phyloP scores from a whole-genome alignment of 1,140 invertebrate species.

The Geopemphigus sp. region DNA sequence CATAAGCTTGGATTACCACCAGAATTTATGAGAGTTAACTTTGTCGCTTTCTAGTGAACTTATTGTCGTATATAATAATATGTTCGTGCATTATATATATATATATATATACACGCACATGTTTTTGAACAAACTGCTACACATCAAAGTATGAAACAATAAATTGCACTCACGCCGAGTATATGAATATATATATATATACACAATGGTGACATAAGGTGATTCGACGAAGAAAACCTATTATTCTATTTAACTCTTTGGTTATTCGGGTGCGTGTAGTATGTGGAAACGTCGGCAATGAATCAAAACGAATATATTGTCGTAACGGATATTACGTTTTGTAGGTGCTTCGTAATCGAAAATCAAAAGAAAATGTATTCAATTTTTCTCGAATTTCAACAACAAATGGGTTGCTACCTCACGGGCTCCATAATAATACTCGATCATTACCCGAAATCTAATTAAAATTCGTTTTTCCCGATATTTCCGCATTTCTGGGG shows the following conservation, averaged over 20 bases:
- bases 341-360: neutral
- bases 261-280: no score
- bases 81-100: neutral
- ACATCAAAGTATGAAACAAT: constrained; percentile 12
- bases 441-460: no score
- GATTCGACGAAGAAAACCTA: neutral
- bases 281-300: no score
- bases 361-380: no score
- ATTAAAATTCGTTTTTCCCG: no score
- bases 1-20: constrained; percentile 7
- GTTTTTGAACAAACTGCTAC: constrained; percentile 20
- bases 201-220: neutral
- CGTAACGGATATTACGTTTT: no score
- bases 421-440: no score
- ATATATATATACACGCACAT: neutral
- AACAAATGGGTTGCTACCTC: no score
- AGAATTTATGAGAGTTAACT: constrained; percentile 40
- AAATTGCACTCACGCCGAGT: constrained; percentile 26
- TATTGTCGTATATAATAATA: constrained; percentile 10
- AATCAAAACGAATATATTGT: no score
- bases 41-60: neutral
- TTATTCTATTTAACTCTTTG: neutral
- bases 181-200: no score
- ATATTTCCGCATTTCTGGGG: no score
- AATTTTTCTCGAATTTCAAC: no score